Evolutionary conservation across 2,797 vertebrate species (phyloP), one percentile per base, ranked within the genome.

Genomic region (Mus caroli): DNA sequence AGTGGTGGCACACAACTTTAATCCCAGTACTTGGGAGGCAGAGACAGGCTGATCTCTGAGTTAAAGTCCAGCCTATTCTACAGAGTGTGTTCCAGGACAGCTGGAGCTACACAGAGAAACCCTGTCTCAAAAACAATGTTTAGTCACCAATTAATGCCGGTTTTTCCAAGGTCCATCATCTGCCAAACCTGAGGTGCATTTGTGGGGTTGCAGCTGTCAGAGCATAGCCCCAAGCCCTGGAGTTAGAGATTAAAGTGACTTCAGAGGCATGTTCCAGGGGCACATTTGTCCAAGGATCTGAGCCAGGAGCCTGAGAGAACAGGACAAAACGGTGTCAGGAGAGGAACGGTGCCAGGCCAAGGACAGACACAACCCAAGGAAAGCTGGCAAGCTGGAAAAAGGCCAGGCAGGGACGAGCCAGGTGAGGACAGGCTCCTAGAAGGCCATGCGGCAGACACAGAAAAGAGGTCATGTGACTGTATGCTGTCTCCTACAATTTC

Each of bases 71-170:
- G 7, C 46, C 82, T 85, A 6, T 31, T 67, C 22, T 71, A 86
- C 84, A 71, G 46, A 82, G 10, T 56, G 50, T n/a, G 79, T 58
- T 78, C 54, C 11, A n/a, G 31, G 15, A 37, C n/a, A 58, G 6
- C 46, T 24, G 50, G 43, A 8, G 4, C 31, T 52, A 69, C 46
- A 69, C 34, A 86, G 62, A 52, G 84, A 69, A 24, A 26, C 62
- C 12, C 83, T 86, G 62, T 69, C 62, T 34, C 7, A 0, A 67
- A 83, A 83, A n/a, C 43, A 71, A 40, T 54, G 46, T 92, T 82
- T 88, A 71, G 67, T 92, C 91, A 62, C 73, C 93, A 94, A 56
- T 64, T 69, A 86, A 75, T 82, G 56, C 60, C 56, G 89, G 28
- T 82, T 96, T 96, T 82, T 73, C 89, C 60, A 56, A 73, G 46